A percentile compares a stretch with the other conserved stretches of the same genome.
Conservation (phyloP, 2,797 vertebrate genomes). For the Petrocephalus schoutedeni region DNA sequence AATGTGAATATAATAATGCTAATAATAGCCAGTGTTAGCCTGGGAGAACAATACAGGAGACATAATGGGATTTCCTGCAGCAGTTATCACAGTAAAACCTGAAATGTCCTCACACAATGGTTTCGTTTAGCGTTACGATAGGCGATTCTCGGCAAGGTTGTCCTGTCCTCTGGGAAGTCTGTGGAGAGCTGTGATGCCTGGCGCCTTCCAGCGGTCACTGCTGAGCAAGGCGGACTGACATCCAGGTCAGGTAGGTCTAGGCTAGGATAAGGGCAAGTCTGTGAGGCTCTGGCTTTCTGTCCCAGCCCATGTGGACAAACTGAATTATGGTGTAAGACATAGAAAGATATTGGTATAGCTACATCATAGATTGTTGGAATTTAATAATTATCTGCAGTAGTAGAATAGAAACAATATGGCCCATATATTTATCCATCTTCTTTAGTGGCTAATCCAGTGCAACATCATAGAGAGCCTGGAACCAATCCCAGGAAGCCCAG, state of each 20-base stretch:
- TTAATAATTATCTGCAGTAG: background rate
- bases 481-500: background rate
- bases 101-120: background rate
- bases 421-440: background rate
- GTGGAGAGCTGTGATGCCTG: background rate
- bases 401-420: background rate
- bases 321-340: background rate
- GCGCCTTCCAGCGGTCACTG: background rate
- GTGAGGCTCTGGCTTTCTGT: background rate
- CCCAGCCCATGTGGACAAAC: background rate
- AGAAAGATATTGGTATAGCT: background rate
- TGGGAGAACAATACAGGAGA: background rate
- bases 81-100: background rate
- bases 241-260: background rate
- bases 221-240: background rate
- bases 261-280: background rate
- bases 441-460: background rate
- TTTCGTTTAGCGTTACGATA: background rate
- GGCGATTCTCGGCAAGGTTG: background rate
- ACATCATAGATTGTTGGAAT: background rate
- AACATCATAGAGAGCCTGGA: background rate
- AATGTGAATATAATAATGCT: background rate
- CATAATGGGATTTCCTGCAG: background rate
- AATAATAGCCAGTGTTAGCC: background rate
- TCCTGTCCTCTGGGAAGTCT: background rate